Evolutionary conservation across 2,797 vertebrate genomes (phyloP).

Genomic region (Molothrus ater): DNA sequence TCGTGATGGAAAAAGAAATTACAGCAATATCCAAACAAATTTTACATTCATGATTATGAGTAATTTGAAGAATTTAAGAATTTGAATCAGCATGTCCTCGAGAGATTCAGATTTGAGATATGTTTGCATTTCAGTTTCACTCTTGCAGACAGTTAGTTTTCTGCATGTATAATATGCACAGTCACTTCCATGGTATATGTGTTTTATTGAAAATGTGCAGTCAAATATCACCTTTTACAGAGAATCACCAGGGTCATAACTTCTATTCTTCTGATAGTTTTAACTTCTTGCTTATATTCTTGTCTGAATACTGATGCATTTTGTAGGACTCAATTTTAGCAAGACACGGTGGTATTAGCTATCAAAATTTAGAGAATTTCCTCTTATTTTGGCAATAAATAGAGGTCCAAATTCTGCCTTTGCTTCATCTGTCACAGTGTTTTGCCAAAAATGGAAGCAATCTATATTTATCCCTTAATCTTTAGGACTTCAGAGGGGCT

Average conservation of each 20-base stretch:
- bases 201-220: neutral
- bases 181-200: neutral
- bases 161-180: neutral
- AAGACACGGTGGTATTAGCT: neutral
- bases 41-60: neutral
- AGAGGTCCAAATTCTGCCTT: neutral
- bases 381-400: neutral
- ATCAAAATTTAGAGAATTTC: neutral
- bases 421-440: neutral
- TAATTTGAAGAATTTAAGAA: neutral
- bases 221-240: neutral
- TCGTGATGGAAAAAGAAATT: neutral
- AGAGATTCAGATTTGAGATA: neutral
- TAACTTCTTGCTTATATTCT: neutral
- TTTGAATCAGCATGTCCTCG: neutral
- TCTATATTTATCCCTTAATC: neutral
- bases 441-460: neutral
- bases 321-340: neutral
- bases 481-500: neutral
- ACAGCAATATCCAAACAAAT: neutral
- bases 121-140: neutral
- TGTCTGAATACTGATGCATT: neutral
- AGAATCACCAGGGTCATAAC: neutral
- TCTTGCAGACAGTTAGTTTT: neutral
- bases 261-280: neutral